Percentiles rank a stretch among this genome's conserved stretches.
phyloP scores from a whole-genome alignment of 2,888 invertebrate species.

The Limenitis camilla region DNA sequence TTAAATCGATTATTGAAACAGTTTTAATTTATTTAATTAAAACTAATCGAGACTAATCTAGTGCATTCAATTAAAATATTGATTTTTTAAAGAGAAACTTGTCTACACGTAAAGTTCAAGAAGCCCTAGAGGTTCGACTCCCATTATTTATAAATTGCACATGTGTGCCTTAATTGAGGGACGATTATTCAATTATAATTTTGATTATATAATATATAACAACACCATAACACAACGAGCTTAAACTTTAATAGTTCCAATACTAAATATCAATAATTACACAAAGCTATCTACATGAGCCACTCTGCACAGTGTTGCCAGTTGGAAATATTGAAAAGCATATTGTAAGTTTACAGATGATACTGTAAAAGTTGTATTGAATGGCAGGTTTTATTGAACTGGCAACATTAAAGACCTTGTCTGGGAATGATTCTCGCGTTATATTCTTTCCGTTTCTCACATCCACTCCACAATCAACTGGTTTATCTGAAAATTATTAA shows the following conservation, averaged over 20 bases:
- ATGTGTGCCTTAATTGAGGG: too few relatives aligned
- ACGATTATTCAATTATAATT: not conserved
- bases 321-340: conserved; percentile 16
- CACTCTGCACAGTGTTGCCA: conserved; percentile 44
- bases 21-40: too few relatives aligned
- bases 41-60: too few relatives aligned
- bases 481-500: conserved; percentile 45
- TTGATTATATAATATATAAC: not conserved
- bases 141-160: too few relatives aligned
- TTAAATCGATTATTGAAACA: too few relatives aligned
- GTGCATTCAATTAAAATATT: too few relatives aligned
- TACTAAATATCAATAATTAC: conserved; percentile 72
- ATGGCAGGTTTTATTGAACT: conserved; percentile 30
- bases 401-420: conserved; percentile 51
- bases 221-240: not conserved
- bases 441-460: conserved; percentile 45
- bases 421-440: conserved; percentile 69
- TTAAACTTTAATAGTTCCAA: conserved; percentile 52
- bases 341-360: conserved; percentile 10
- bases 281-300: conserved; percentile 75
- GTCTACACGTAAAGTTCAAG: too few relatives aligned
- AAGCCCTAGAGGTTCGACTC: too few relatives aligned
- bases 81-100: too few relatives aligned
- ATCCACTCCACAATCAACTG: conserved; percentile 56
- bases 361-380: conserved; percentile 27